A percentile compares a stretch with the other conserved stretches of the same genome.
Conservation (phyloP, 2,113 vertebrate species). For the Cryptomyrus ogoouensis region DNA sequence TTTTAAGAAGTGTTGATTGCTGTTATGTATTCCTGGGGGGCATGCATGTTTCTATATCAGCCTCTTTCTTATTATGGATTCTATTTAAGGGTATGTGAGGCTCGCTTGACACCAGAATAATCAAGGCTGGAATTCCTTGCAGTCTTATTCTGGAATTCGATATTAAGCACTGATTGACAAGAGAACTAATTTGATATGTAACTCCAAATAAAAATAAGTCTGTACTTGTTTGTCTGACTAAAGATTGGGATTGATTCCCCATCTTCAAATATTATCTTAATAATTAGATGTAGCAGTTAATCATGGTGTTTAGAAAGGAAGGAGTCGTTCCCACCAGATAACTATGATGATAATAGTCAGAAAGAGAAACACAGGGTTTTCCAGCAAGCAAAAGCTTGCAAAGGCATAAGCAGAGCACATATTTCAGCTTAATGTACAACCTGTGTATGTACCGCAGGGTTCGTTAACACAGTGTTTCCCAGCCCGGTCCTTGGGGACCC, state of each 20-base stretch:
- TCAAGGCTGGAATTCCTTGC: slow-evolving; percentile 1
- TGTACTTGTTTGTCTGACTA: background rate
- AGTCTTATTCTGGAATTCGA: background rate
- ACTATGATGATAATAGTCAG: background rate
- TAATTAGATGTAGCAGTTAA: background rate
- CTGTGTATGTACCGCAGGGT: background rate
- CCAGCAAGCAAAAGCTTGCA: background rate
- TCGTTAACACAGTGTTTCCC: background rate
- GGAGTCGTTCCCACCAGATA: background rate
- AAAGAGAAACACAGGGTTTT: background rate
- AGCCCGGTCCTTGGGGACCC: background rate
- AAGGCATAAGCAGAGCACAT: background rate
- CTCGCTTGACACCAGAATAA: background rate
- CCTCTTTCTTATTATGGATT: slow-evolving; percentile 1
- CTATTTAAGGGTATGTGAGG: background rate
- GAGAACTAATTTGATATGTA: background rate
- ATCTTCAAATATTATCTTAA: background rate
- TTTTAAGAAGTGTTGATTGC: background rate
- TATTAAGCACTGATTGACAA: background rate
- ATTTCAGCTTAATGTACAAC: background rate
- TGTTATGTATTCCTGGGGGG: background rate
- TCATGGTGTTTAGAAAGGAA: background rate
- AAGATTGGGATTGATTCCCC: background rate
- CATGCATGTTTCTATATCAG: background rate
- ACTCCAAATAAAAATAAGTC: background rate